These are phyloP conservation scores for Galleria mellonella DNA, from an alignment of 1,140 invertebrate genomes.

Conservation along the genomic window DNA sequence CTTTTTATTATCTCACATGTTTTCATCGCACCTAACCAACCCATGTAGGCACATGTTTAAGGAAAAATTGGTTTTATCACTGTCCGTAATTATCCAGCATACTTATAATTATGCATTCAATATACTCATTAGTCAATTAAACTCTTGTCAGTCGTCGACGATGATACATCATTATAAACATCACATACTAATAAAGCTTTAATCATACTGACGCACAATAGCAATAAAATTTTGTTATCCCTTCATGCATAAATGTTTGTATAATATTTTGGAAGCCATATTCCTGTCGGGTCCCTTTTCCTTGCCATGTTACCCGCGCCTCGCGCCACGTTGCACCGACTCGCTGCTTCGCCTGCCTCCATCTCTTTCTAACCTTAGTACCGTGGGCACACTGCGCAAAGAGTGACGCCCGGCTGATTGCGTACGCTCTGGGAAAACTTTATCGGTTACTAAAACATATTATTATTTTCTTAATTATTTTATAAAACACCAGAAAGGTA, in stretches of 20 bases:
- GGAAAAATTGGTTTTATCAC: constrained; percentile 38
- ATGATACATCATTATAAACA: constrained; percentile 22
- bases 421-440: constrained; percentile 15
- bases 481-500: too few relatives aligned
- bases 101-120: constrained; percentile 18
- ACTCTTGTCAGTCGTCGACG: constrained; percentile 8
- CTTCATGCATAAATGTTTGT: constrained; percentile 70
- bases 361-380: constrained; percentile 48
- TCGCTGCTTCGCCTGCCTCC: constrained; percentile 6
- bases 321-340: constrained; percentile 38
- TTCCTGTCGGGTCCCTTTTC: constrained; percentile 30
- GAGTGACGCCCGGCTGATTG: constrained; percentile 24
- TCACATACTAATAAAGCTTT: constrained; percentile 45
- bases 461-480: neutral
- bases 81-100: constrained; percentile 21
- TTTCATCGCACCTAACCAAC: too few relatives aligned
- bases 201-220: constrained; percentile 43
- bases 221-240: constrained; percentile 59
- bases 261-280: constrained; percentile 64
- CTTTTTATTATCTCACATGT: constrained; percentile 67
- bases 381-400: constrained; percentile 23
- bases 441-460: constrained; percentile 5
- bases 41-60: constrained; percentile 23
- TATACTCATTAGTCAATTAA: constrained; percentile 21
- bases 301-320: constrained; percentile 19